Base-by-base conservation (phyloP, 1,140 invertebrate genomes). In the Trachymyrmex septentrionalis region DNA sequence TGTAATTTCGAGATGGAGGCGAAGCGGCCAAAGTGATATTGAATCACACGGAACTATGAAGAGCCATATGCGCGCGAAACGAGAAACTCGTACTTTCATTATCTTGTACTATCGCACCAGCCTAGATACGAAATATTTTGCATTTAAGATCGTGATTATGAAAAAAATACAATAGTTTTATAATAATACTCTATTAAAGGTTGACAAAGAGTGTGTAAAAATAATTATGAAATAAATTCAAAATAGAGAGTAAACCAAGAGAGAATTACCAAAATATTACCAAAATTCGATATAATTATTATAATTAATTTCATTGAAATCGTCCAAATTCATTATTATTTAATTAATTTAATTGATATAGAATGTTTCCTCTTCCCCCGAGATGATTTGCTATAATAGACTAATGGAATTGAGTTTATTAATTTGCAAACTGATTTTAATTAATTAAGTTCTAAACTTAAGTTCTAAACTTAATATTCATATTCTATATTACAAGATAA, bases 1-100 rank as follows among this genome's bases (percentile, higher is more conserved):
- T 53, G 80, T 80, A 90, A 90, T 90, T 85, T 90, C 80, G 57
- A 57, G 48, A 34, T 64, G 85, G 53, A 61, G 14, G 72, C 48
- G 55, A 63, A 30, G 27, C 53, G 24, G 38, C 14, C 27, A 48
- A 48, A 75, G 24, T 9, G 21, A 55, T 85, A 55, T 66, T 48
- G 48, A 55, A 78, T 67, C 82, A 78, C n/a, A 0, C 19, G 12
- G 9, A 12, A 53, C 34, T n/a, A n/a, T 14, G 5, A 19, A 38
- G 59, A 50, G 16, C 16, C 21, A 9, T 34, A 34, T 48, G 48
- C 6, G 66, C n/a, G 69, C 55, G n/a, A 30, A 16, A 3, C 38
- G 12, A 30, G 72, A 57, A 0, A 48, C 16, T 69, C 16, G 21
- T 21, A n/a, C 48, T 71, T 30, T 50, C 30, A 34, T 38, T 14